Evolutionary conservation across 2,888 invertebrate species (phyloP).

Genomic region (Liodrosophila aerea): DNA sequence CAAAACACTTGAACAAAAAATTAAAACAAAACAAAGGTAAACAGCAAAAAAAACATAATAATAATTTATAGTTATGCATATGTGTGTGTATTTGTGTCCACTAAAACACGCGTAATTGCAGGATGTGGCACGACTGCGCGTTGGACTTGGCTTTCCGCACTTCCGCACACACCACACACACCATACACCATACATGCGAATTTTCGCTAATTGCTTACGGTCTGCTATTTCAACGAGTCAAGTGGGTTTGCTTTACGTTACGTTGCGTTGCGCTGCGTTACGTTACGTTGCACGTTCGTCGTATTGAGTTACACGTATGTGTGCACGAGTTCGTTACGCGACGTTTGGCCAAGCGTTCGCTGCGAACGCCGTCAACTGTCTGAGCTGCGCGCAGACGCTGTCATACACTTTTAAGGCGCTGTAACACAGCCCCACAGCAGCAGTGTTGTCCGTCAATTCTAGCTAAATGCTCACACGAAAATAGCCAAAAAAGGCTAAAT

Average conservation of each 20-base stretch:
- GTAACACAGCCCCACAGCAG: slow-evolving; percentile 20
- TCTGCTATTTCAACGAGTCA: background rate
- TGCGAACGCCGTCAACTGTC: slow-evolving; percentile 72
- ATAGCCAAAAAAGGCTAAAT: no score
- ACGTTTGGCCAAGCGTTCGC: slow-evolving; percentile 62
- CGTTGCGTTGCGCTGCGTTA: no score
- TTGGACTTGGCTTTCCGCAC: slow-evolving; percentile 13
- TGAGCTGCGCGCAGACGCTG: slow-evolving; percentile 64
- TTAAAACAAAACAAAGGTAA: slow-evolving; percentile 5
- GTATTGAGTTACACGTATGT: background rate
- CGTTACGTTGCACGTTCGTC: no score
- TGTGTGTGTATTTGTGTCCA: slow-evolving; percentile 3
- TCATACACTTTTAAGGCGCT: slow-evolving; percentile 58
- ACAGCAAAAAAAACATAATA: slow-evolving; percentile 10
- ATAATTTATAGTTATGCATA: slow-evolving; percentile 15
- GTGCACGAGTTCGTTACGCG: slow-evolving; percentile 36
- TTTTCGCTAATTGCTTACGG: slow-evolving; percentile 20
- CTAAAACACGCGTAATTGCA: slow-evolving; percentile 41
- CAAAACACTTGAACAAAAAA: slow-evolving; percentile 41
- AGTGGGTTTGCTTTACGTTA: no score
- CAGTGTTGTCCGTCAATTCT: no score
- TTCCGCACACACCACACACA: slow-evolving; percentile 25
- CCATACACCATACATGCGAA: slow-evolving; percentile 1
- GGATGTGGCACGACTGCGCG: slow-evolving; percentile 35
- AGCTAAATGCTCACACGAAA: no score